Conservation (phyloP, 2,113 vertebrate species). For the Carassius gibelio region DNA sequence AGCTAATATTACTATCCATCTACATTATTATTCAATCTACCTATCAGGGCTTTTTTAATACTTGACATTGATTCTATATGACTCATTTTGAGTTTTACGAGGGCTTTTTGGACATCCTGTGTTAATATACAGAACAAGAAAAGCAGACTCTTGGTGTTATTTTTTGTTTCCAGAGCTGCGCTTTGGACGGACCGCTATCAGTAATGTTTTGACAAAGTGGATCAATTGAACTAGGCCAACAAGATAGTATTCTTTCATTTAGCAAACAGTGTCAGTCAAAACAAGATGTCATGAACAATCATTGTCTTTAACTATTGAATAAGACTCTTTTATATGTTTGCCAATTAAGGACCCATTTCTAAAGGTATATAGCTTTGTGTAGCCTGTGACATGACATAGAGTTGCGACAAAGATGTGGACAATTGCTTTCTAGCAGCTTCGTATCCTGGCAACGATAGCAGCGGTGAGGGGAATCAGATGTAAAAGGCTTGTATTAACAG, state of each 20-base stretch:
- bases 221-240: slow-evolving; percentile 20
- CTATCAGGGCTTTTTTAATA: not conserved
- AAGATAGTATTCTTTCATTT: not conserved
- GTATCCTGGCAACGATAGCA: slow-evolving; percentile 60
- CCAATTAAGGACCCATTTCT: slow-evolving; percentile 2
- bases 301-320: not conserved
- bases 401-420: slow-evolving; percentile 39
- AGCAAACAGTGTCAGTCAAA: not conserved
- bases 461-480: slow-evolving; percentile 48
- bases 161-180: not conserved
- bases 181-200: slow-evolving; percentile 1
- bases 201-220: slow-evolving; percentile 18
- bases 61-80: not conserved
- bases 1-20: not conserved
- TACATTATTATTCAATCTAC: not conserved
- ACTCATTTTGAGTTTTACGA: slow-evolving; percentile 15
- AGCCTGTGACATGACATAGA: slow-evolving; percentile 40
- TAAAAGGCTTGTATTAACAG: slow-evolving; percentile 48
- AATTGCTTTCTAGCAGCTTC: slow-evolving; percentile 49
- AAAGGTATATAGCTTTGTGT: slow-evolving; percentile 14
- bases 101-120: not conserved
- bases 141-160: not conserved
- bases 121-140: not conserved
- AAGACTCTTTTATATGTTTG: not conserved
- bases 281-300: not conserved